Evolutionary conservation across 2,888 invertebrate species (phyloP), one percentile per base, ranked within the genome.

Genomic region (Ctenicera cuprea): DNA sequence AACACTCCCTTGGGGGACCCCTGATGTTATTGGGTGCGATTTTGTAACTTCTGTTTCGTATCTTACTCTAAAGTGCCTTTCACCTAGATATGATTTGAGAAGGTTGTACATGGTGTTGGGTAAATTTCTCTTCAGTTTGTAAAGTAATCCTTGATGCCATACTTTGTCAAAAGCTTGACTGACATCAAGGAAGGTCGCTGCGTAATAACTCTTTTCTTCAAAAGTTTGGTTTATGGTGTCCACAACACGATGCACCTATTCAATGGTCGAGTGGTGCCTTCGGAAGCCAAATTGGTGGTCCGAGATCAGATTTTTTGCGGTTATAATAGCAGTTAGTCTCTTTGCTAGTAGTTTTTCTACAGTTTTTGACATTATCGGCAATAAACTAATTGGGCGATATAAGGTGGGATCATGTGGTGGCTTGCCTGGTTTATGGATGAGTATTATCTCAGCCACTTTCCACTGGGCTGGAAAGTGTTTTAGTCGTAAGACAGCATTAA

Each of bases 61-160:
- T 38, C 38, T 38, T 38, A 38, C 38, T 38, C 38, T 11, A 38
- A 38, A 38, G 38, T 11, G 38, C 2, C 38, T 38, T 12, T 38
- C 12, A 7, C 9, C 12, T 9, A 12, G 5, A n/a, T n/a, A 26
- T 38, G n/a, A 38, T 38, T 38, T 38, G 5, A 38, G 38, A 38
- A 11, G 3, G n/a, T 2, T 38, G 7, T 12, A 38, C 11, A 3
- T 38, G 38, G 5, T 38, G 38, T 38, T 38, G 38, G 38, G 38
- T 38, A 38, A n/a, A 26, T 38, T 38, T 38, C 38, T n/a, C n/a
- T 38, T n/a, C 38, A 38, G 38, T n/a, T 38, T 38, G 7, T 38
- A 38, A n/a, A 38, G n/a, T n/a, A n/a, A n/a, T n/a, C n/a, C n/a
- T n/a, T n/a, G n/a, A n/a, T n/a, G n/a, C n/a, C n/a, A n/a, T 38